Evolutionary conservation across 2,888 invertebrate genomes (phyloP).

Genomic region (Tryphoninae sp.): DNA sequence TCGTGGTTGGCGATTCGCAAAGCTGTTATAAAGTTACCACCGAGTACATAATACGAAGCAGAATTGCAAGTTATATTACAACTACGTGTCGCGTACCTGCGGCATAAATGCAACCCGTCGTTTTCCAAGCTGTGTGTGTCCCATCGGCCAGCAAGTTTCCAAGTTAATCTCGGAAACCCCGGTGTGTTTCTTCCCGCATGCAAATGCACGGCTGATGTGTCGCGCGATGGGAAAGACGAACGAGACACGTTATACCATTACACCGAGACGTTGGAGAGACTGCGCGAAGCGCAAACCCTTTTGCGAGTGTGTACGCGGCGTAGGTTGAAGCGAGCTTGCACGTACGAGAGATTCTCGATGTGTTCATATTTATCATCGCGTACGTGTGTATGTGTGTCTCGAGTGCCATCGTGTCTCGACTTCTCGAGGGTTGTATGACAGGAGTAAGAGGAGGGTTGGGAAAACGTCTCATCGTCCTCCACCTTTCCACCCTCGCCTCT

Average conservation of each 20-base stretch:
- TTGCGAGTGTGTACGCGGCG: not conserved
- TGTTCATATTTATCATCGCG: conserved; percentile 52
- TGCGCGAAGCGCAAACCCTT: conserved; percentile 30
- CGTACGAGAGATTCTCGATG: not conserved
- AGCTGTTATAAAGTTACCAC: conserved; percentile 11
- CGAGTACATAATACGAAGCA: not conserved
- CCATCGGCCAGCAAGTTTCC: conserved; percentile 44
- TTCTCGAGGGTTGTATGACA: conserved; percentile 30
- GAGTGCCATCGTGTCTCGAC: conserved; percentile 38
- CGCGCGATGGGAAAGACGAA: not conserved
- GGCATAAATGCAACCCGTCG: conserved; percentile 50
- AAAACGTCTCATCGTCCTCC: not conserved
- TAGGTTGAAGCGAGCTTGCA: not conserved
- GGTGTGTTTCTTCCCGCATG: conserved; percentile 48
- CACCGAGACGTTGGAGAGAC: conserved; percentile 27
- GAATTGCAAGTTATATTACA: conserved; percentile 41
- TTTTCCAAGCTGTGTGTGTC: conserved; percentile 37
- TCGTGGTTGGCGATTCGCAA: not conserved
- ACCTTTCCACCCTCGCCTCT: not conserved
- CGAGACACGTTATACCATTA: not conserved
- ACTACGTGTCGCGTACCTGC: conserved; percentile 20
- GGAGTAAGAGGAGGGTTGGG: conserved; percentile 17
- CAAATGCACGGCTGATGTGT: conserved; percentile 39
- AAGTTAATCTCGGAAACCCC: conserved; percentile 50
- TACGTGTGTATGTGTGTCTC: conserved; percentile 34